Conservation (phyloP, 2,113 vertebrate genomes). For the Oreochromis niloticus region DNA sequence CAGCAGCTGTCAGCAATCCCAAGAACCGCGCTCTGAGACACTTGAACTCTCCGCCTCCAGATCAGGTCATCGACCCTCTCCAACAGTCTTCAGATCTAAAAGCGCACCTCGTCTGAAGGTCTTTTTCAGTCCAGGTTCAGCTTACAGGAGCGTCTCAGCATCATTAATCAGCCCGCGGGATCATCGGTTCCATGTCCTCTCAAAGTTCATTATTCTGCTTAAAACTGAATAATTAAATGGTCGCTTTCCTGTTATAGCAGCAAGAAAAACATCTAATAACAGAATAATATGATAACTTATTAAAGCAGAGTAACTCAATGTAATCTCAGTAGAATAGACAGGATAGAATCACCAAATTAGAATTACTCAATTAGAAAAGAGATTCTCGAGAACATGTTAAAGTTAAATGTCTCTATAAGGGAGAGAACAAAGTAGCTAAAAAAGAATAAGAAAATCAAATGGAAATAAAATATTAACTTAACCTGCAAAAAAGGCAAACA, state of each 20-base stretch:
- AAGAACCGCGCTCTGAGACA: neutral
- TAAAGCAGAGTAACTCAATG: neutral
- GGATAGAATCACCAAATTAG: neutral
- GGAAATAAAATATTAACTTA: neutral
- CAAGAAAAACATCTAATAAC: neutral
- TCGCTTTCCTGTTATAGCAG: neutral
- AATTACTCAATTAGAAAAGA: neutral
- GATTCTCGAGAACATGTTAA: rapidly evolving
- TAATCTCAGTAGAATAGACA: neutral
- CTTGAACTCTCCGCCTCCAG: neutral
- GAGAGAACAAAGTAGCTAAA: neutral
- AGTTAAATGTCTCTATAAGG: neutral
- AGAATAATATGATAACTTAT: neutral
- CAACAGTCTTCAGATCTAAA: neutral
- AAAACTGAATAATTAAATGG: neutral
- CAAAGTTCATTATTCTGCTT: rapidly evolving
- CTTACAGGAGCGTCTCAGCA: neutral
- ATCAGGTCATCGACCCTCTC: neutral
- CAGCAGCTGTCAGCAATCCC: neutral
- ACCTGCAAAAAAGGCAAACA: neutral
- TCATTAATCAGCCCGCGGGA: neutral
- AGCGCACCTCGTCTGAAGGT: neutral
- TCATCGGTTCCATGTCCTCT: neutral
- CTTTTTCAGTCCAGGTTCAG: neutral
- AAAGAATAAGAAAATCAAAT: neutral